Conservation (phyloP, 2,113 vertebrate genomes). For the Urocynchramus pylzowi region DNA sequence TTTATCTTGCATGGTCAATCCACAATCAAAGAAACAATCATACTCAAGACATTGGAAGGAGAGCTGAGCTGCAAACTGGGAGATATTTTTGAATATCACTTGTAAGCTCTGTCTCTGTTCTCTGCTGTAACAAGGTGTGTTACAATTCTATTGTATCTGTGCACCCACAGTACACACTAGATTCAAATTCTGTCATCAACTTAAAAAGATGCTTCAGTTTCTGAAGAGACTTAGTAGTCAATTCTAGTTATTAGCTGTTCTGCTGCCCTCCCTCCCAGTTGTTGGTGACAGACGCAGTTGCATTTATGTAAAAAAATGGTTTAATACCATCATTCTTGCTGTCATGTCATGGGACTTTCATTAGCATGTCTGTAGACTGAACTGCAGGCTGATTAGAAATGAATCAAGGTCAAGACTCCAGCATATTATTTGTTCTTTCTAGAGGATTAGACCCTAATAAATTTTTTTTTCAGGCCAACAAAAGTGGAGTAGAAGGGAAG, state of each 20-base stretch:
- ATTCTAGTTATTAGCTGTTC: not conserved
- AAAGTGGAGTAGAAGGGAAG: not conserved
- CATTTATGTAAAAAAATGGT: not conserved
- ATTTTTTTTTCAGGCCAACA: not conserved
- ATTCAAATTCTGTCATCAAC: not conserved
- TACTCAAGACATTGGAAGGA: not conserved
- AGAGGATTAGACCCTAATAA: not conserved
- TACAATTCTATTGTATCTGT: not conserved
- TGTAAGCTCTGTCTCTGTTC: not conserved
- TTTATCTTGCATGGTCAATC: not conserved
- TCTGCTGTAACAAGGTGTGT: not conserved
- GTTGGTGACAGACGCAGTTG: not conserved
- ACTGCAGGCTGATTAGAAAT: not conserved
- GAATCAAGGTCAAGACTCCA: not conserved
- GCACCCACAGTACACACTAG: not conserved
- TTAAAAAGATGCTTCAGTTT: not conserved
- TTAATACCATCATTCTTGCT: not conserved
- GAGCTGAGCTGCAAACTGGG: not conserved
- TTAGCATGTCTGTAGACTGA: not conserved
- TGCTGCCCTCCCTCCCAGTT: not conserved
- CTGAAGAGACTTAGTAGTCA: not conserved
- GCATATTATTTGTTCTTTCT: not conserved
- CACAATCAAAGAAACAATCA: not conserved
- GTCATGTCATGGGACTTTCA: fast-evolving
- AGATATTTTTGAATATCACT: not conserved